phyloP scores from a whole-genome alignment of 2,888 invertebrate species.

The Phyto melanocephala region DNA sequence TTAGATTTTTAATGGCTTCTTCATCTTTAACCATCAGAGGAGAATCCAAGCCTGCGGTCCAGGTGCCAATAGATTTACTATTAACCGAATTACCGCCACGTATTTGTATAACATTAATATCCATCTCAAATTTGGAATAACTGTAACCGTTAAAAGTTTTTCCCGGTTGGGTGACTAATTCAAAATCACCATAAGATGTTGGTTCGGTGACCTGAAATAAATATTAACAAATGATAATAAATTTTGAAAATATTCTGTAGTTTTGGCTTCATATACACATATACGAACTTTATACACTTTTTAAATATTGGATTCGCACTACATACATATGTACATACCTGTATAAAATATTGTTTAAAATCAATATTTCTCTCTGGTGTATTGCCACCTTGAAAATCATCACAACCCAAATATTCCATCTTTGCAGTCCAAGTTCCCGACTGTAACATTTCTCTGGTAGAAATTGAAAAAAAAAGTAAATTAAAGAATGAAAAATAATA shows the following conservation, averaged over 20 bases:
- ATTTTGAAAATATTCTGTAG: too few relatives aligned
- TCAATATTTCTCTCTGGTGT: constrained; percentile 87
- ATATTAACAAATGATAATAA: not conserved
- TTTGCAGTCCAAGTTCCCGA: constrained; percentile 87
- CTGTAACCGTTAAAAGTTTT: constrained; percentile 84
- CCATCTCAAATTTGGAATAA: constrained; percentile 87
- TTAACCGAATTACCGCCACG: constrained; percentile 87
- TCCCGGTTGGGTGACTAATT: constrained; percentile 82
- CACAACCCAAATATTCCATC: constrained; percentile 87
- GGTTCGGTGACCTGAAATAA: constrained; percentile 81
- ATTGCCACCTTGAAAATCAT: constrained; percentile 88
- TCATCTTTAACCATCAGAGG: constrained; percentile 84
- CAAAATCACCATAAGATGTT: constrained; percentile 85
- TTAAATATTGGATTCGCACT: not conserved
- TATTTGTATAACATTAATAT: constrained; percentile 85
- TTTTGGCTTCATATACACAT: too few relatives aligned
- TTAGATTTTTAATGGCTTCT: constrained; percentile 85
- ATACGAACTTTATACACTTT: too few relatives aligned
- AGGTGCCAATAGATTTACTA: constrained; percentile 85
- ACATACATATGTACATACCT: constrained; percentile 79
- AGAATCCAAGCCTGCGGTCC: constrained; percentile 87
- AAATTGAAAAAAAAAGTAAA: not conserved
- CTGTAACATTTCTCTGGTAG: constrained; percentile 83
- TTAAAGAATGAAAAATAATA: not conserved
- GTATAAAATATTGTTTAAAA: constrained; percentile 84